phyloP scores from a whole-genome alignment of 2,797 vertebrate species.

The Lutjanus campechanus region DNA sequence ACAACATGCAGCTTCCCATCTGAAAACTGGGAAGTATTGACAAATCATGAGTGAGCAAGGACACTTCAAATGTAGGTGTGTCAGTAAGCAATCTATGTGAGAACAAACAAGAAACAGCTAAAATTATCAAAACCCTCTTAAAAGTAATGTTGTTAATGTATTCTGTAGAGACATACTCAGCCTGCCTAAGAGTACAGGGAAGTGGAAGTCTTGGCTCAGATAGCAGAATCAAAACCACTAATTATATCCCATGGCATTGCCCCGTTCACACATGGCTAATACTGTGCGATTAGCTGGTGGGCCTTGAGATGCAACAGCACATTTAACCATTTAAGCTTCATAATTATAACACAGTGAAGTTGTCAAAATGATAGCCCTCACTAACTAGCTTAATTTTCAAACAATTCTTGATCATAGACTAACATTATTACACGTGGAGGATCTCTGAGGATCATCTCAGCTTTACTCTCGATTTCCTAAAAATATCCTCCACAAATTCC shows the following conservation, averaged over 20 bases:
- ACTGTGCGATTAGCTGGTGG: background rate
- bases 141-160: background rate
- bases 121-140: background rate
- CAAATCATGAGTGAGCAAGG: background rate
- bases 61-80: background rate
- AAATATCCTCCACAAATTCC: conserved; percentile 33
- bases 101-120: background rate
- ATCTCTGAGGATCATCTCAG: conserved; percentile 30
- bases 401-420: conserved; percentile 12
- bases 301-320: background rate
- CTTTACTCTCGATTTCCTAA: conserved; percentile 8
- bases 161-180: background rate
- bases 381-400: background rate
- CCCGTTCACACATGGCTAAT: background rate
- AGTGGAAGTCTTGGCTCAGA: background rate
- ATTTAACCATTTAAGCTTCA: background rate
- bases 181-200: background rate
- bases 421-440: background rate
- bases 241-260: background rate
- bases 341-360: background rate
- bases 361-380: background rate
- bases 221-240: background rate
- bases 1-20: conserved; percentile 14
- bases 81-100: background rate
- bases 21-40: background rate